Evolutionary conservation across 2,888 invertebrate genomes (phyloP), one percentile per base, ranked within the genome.

Genomic region (Hecatera dysodea): DNA sequence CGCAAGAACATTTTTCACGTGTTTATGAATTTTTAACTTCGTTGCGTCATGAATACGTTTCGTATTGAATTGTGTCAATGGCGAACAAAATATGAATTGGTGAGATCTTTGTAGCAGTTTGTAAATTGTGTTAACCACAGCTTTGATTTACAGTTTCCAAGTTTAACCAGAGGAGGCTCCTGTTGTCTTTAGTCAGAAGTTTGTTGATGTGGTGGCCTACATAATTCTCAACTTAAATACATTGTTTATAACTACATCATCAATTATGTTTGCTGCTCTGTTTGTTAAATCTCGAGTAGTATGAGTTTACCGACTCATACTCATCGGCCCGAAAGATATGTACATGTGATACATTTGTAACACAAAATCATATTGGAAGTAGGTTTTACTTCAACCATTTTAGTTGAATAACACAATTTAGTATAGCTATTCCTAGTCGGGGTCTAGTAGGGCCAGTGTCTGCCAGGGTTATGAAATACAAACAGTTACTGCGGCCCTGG

Each of bases 111-210:
- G 65, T 63, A 65, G 42, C 67, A 65, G 74, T 70, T 50, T 53
- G 66, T 62, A 81, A 78, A 71, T 68, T 71, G 67, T 81, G 65
- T 75, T 63, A 68, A 75, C 81, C 78, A 36, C 78, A 71, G 75
- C 52, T 72, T 75, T 81, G 79, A 75, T 81, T 78, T 69, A 81
- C 67, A 67, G 75, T 78, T 71, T 29, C 63, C 46, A 81, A 81
- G 71, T 81, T 81, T 69, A 61, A 75, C 75, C 71, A 80, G 67
- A 36, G 59, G 42, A 53, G 60, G 60, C 70, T 75, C 63, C 68
- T 67, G 81, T 68, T 78, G 75, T 72, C 75, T 78, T 81, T 78
- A 80, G 65, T 62, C 46, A 57, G 22, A 75, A 81, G 59, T 81
- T 81, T 68, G 78, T 72, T 78, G 63, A 77, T 77, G 77, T 64